A percentile compares a stretch with the other conserved stretches of the same genome.
phyloP scores from a whole-genome alignment of 2,113 vertebrate species.

The Girardinichthys multiradiatus region DNA sequence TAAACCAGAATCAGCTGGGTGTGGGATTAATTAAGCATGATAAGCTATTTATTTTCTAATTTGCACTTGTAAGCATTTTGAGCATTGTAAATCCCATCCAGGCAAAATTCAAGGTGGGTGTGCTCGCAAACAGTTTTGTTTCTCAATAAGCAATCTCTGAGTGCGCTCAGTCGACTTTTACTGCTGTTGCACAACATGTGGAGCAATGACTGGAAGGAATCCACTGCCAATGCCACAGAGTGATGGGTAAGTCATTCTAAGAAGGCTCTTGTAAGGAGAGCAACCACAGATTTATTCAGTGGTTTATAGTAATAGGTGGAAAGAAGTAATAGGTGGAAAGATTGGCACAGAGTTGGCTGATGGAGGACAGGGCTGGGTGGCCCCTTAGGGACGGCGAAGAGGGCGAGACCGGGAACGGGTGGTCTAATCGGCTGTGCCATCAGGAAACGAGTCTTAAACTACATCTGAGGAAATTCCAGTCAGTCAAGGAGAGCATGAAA shows the following conservation, averaged over 20 bases:
- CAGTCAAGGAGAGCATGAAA: neutral
- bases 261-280: neutral
- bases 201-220: slow-evolving; percentile 32
- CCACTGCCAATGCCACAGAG: neutral
- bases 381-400: slow-evolving; percentile 18
- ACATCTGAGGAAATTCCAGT: neutral
- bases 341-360: slow-evolving; percentile 15
- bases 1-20: neutral
- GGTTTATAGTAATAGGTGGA: slow-evolving; percentile 9
- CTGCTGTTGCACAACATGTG: slow-evolving; percentile 54
- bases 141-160: slow-evolving; percentile 21
- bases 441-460: slow-evolving; percentile 22
- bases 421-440: slow-evolving; percentile 1
- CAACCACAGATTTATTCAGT: slow-evolving; percentile 19
- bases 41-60: neutral
- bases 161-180: slow-evolving; percentile 32
- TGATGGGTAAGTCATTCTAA: neutral
- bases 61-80: slow-evolving; percentile 15
- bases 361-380: slow-evolving; percentile 14
- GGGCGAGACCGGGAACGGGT: neutral
- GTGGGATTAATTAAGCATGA: neutral
- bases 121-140: slow-evolving; percentile 9
- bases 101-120: slow-evolving; percentile 30
- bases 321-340: slow-evolving; percentile 11
- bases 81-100: neutral